These are phyloP conservation scores for Manduca sexta DNA, from an alignment of 1,140 invertebrate genomes.

Conservation along the genomic window DNA sequence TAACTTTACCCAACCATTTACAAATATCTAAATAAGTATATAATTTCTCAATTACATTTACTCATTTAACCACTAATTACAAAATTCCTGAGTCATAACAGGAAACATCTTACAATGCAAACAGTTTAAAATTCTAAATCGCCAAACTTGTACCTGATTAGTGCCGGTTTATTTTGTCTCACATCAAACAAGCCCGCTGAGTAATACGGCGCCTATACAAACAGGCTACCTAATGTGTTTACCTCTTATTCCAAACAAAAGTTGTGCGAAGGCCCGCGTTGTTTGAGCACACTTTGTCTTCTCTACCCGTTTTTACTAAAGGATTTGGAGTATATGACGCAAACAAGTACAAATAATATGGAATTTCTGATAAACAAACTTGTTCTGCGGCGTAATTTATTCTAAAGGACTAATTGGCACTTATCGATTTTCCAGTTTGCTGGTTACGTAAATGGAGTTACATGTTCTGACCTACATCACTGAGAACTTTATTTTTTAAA, in stretches of 20 bases:
- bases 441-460: too few relatives aligned
- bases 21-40: too few relatives aligned
- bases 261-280: slow-evolving; percentile 37
- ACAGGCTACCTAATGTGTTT: slow-evolving; percentile 66
- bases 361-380: too few relatives aligned
- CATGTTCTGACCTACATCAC: too few relatives aligned
- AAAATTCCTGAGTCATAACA: neutral
- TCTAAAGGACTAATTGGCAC: too few relatives aligned
- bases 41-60: too few relatives aligned
- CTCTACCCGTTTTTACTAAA: slow-evolving; percentile 22
- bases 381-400: too few relatives aligned
- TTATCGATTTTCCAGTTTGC: too few relatives aligned
- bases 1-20: too few relatives aligned
- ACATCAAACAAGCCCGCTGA: slow-evolving; percentile 55
- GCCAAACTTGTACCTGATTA: slow-evolving; percentile 55
- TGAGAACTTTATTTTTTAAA: too few relatives aligned
- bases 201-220: slow-evolving; percentile 56
- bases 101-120: slow-evolving; percentile 1
- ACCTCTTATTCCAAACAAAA: slow-evolving; percentile 64
- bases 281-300: slow-evolving; percentile 23
- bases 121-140: slow-evolving; percentile 48
- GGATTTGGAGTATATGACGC: slow-evolving; percentile 7
- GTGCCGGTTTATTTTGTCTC: slow-evolving; percentile 49
- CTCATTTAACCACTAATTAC: too few relatives aligned
- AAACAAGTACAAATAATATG: slow-evolving; percentile 2